phyloP scores from a whole-genome alignment of 2,797 vertebrate species.

The Danio choprae region DNA sequence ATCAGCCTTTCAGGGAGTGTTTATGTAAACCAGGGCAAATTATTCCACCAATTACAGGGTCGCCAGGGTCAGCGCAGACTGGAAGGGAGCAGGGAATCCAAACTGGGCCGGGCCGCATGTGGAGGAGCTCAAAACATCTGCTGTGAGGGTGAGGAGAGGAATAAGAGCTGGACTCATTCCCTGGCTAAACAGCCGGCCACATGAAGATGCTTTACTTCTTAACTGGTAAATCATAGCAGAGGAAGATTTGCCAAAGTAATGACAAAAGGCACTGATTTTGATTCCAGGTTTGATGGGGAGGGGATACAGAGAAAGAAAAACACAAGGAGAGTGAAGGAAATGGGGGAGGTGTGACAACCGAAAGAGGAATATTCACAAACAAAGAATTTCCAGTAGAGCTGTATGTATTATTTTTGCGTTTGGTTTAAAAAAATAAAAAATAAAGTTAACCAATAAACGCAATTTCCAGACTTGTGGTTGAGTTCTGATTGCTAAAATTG shows the following conservation, averaged over 20 bases:
- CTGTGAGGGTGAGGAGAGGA: slow-evolving; percentile 71
- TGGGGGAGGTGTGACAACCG: slow-evolving; percentile 17
- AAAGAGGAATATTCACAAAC: slow-evolving; percentile 18
- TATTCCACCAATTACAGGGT: slow-evolving; percentile 63
- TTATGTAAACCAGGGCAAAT: slow-evolving; percentile 64
- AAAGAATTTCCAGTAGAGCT: background rate
- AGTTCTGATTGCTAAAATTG: background rate
- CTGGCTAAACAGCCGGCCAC: slow-evolving; percentile 68
- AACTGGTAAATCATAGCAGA: slow-evolving; percentile 69
- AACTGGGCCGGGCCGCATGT: background rate
- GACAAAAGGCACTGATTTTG: slow-evolving; percentile 45
- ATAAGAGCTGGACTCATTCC: slow-evolving; percentile 66
- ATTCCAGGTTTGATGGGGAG: slow-evolving; percentile 55
- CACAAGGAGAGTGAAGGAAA: background rate
- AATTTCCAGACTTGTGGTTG: background rate
- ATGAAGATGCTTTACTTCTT: slow-evolving; percentile 69
- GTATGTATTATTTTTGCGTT: background rate
- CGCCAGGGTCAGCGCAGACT: slow-evolving; percentile 51
- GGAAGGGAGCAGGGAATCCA: slow-evolving; percentile 43
- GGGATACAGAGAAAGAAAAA: slow-evolving; percentile 61
- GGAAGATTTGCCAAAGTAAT: slow-evolving; percentile 62
- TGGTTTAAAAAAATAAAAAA: background rate
- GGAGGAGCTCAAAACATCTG: slow-evolving; percentile 70
- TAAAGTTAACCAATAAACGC: background rate
- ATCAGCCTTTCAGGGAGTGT: slow-evolving; percentile 60